Evolutionary conservation across 2,113 vertebrate genomes (phyloP).

Genomic region (Plecotus auritus): DNA sequence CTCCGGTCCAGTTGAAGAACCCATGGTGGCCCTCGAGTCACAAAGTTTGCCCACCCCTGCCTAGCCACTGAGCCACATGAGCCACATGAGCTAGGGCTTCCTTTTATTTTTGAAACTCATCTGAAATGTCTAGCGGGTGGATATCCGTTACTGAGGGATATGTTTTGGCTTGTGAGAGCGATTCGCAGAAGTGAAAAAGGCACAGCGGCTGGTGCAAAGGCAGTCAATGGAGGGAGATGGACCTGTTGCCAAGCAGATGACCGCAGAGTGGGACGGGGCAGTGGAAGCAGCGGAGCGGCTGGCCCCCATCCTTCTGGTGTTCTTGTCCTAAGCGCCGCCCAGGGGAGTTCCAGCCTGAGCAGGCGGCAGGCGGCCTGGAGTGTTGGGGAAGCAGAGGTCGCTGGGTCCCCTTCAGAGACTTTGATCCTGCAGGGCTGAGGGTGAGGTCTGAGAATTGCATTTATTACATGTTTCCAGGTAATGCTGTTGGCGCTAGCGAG

Average conservation of each 20-base stretch:
- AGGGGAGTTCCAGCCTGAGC: neutral
- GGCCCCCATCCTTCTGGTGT: neutral
- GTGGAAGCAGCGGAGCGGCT: neutral
- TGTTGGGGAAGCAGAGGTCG: neutral
- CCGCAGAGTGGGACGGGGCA: neutral
- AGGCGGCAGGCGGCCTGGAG: neutral
- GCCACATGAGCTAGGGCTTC: no score
- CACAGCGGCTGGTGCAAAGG: neutral
- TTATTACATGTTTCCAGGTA: neutral
- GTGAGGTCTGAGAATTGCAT: neutral
- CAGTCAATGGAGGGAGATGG: neutral
- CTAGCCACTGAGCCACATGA: no score
- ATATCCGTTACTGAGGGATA: neutral
- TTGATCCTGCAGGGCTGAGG: neutral
- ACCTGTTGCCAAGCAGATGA: neutral
- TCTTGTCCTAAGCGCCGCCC: neutral
- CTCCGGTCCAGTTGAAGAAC: no score
- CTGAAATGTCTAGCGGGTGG: neutral
- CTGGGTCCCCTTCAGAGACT: neutral
- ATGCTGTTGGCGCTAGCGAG: neutral
- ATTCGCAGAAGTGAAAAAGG: neutral
- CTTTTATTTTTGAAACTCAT: neutral
- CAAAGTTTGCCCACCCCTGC: no score
- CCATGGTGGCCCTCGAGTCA: no score
- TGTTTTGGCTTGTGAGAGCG: neutral